Evolutionary conservation across 2,888 invertebrate genomes (phyloP).

Genomic region (Ophion ellenae): DNA sequence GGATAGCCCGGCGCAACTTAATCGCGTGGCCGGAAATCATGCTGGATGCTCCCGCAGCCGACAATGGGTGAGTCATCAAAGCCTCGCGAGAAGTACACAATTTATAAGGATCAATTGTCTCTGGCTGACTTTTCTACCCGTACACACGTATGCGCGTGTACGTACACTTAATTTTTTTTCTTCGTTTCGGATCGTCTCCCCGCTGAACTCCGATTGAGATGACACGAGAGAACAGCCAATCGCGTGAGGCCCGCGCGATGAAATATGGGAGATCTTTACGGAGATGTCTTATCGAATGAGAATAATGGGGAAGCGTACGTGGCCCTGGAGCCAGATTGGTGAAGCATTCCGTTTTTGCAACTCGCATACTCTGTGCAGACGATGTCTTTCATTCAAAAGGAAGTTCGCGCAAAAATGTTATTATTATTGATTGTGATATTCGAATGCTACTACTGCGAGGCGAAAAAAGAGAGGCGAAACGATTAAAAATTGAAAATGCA

Average conservation of each 20-base stretch:
- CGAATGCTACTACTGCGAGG: too few relatives aligned
- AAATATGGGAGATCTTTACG: too few relatives aligned
- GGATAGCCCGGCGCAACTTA: slow-evolving; percentile 4
- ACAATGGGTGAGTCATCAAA: slow-evolving; percentile 51
- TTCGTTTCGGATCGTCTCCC: slow-evolving; percentile 21
- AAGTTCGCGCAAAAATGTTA: too few relatives aligned
- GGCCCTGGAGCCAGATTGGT: too few relatives aligned
- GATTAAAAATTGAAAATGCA: slow-evolving; percentile 1
- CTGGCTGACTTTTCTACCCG: slow-evolving; percentile 9
- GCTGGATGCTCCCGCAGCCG: slow-evolving; percentile 23
- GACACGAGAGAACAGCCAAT: slow-evolving; percentile 15
- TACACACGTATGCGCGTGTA: too few relatives aligned
- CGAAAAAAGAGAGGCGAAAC: not conserved
- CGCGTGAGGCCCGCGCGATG: not conserved
- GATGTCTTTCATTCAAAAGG: too few relatives aligned
- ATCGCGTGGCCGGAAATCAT: slow-evolving; percentile 35
- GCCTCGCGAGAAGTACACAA: slow-evolving; percentile 19
- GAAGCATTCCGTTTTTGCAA: too few relatives aligned
- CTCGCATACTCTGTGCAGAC: too few relatives aligned
- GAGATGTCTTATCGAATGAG: too few relatives aligned
- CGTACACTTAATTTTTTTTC: not conserved
- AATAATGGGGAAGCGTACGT: too few relatives aligned
- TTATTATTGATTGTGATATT: too few relatives aligned
- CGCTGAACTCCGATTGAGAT: slow-evolving; percentile 6
- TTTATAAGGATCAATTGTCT: slow-evolving; percentile 40